Percentiles rank a stretch among this genome's conserved stretches.
These are phyloP conservation scores for Meloidogyne exigua DNA, from an alignment of 1,140 invertebrate genomes.

Conservation along the genomic window DNA sequence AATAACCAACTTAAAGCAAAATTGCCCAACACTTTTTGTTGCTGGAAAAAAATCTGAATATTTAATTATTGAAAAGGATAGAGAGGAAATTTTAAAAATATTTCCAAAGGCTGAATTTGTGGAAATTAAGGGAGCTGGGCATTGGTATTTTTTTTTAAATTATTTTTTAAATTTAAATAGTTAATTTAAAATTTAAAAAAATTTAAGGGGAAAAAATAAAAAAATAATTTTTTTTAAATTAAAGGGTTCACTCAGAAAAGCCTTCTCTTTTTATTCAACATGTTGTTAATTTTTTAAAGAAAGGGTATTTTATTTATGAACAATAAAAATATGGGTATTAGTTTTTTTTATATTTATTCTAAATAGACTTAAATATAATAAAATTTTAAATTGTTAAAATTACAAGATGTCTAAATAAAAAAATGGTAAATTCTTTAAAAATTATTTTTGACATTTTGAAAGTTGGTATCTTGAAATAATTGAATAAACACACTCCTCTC, in stretches of 20 bases:
- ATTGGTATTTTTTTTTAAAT: slow-evolving; percentile 69
- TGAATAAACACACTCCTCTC: too few species aligned
- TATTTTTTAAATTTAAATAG: not conserved
- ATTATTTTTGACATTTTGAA: not conserved
- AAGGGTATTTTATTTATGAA: slow-evolving; percentile 26
- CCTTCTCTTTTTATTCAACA: slow-evolving; percentile 75
- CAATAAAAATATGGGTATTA: not conserved
- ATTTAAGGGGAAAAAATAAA: not conserved
- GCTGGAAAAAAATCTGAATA: slow-evolving; percentile 45
- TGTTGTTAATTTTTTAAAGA: slow-evolving; percentile 62
- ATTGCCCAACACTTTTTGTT: slow-evolving; percentile 47
- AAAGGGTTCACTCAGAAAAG: slow-evolving; percentile 79
- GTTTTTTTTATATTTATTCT: too few species aligned
- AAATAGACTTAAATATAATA: too few species aligned
- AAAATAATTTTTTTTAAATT: not conserved
- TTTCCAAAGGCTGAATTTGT: slow-evolving; percentile 77
- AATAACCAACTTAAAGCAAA: slow-evolving; percentile 15
- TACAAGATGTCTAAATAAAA: too few species aligned
- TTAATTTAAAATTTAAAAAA: too few species aligned
- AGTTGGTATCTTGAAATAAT: too few species aligned
- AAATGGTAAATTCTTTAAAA: too few species aligned
- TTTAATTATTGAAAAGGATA: slow-evolving; percentile 69
- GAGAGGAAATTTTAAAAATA: slow-evolving; percentile 71
- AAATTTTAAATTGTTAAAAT: too few species aligned
- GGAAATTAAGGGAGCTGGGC: slow-evolving; percentile 78